These are phyloP conservation scores for Stegastes partitus DNA, from an alignment of 2,113 vertebrate genomes.

Conservation along the genomic window DNA sequence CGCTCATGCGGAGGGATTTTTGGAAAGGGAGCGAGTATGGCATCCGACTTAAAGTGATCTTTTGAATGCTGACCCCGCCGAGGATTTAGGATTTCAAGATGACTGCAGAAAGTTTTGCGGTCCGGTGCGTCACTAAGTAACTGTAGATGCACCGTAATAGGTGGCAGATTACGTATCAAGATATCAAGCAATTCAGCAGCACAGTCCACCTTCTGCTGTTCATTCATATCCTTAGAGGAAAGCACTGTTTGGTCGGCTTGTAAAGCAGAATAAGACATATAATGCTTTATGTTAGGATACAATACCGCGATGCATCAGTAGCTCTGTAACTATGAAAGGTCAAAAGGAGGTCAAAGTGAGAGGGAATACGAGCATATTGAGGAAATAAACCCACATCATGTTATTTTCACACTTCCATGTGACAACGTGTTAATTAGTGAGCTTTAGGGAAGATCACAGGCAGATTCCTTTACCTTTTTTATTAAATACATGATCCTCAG, in stretches of 20 bases:
- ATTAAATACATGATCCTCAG: not conserved
- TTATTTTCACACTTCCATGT: not conserved
- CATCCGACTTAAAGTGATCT: slow-evolving; percentile 25
- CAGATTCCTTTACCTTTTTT: not conserved
- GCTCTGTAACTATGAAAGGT: not conserved
- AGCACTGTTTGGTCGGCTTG: too few relatives aligned
- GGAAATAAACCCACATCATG: slow-evolving; percentile 14
- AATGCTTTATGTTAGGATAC: too few relatives aligned
- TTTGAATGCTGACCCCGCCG: slow-evolving; percentile 18
- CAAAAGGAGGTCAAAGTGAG: not conserved
- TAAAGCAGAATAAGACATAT: too few relatives aligned
- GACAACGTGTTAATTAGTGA: slow-evolving; percentile 5
- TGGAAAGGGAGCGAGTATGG: slow-evolving; percentile 38
- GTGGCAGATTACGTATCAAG: slow-evolving; percentile 1
- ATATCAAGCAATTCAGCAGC: slow-evolving; percentile 2
- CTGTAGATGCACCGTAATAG: slow-evolving; percentile 2
- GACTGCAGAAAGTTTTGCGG: slow-evolving; percentile 30
- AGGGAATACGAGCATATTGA: not conserved
- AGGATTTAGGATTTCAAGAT: slow-evolving; percentile 43
- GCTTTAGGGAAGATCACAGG: not conserved
- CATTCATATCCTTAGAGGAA: not conserved
- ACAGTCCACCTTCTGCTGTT: slow-evolving; percentile 2
- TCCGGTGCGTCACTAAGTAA: slow-evolving; percentile 23
- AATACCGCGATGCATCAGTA: too few relatives aligned
- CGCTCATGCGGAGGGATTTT: slow-evolving; percentile 22